These are phyloP conservation scores for Gonioctena quinquepunctata DNA, from an alignment of 1,140 invertebrate species.

Conservation along the genomic window DNA sequence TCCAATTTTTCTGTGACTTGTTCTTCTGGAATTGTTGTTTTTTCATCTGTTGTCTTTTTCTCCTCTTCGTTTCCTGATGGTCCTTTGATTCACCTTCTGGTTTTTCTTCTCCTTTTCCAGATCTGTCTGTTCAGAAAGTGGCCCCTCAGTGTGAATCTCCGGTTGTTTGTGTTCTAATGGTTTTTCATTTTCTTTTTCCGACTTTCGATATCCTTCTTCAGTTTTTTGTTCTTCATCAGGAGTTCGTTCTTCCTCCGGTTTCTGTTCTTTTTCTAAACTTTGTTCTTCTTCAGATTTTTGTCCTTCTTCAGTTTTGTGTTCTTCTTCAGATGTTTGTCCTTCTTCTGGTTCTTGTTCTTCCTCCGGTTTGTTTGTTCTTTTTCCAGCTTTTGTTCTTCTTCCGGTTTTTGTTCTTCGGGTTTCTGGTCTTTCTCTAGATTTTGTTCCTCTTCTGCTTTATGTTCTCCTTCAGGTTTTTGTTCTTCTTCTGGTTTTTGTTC, in stretches of 20 bases:
- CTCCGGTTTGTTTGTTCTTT: too few species aligned
- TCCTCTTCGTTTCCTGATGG: too few species aligned
- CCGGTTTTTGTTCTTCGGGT: conserved; percentile 33
- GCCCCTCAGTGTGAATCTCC: too few species aligned
- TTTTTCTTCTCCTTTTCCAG: conserved; percentile 36
- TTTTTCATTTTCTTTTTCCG: conserved; percentile 1
- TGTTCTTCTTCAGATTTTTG: conserved; percentile 17
- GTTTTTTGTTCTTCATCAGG: background rate
- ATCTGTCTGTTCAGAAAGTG: too few species aligned
- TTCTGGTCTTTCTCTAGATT: background rate
- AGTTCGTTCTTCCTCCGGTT: background rate
- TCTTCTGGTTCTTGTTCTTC: background rate
- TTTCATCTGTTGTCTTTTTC: too few species aligned
- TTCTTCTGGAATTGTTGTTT: background rate
- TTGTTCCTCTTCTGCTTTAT: background rate
- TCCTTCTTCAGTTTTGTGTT: background rate
- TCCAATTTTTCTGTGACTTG: background rate
- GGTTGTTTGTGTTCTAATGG: conserved; percentile 2
- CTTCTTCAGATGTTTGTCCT: background rate
- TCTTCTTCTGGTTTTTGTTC: too few species aligned
- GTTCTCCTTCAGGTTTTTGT: too few species aligned
- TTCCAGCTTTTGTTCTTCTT: background rate
- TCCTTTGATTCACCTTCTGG: conserved; percentile 7
- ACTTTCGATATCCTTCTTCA: background rate
- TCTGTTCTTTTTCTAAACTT: conserved; percentile 3